These are phyloP conservation scores for Lagopus muta DNA, from an alignment of 2,113 vertebrate genomes.

Conservation along the genomic window DNA sequence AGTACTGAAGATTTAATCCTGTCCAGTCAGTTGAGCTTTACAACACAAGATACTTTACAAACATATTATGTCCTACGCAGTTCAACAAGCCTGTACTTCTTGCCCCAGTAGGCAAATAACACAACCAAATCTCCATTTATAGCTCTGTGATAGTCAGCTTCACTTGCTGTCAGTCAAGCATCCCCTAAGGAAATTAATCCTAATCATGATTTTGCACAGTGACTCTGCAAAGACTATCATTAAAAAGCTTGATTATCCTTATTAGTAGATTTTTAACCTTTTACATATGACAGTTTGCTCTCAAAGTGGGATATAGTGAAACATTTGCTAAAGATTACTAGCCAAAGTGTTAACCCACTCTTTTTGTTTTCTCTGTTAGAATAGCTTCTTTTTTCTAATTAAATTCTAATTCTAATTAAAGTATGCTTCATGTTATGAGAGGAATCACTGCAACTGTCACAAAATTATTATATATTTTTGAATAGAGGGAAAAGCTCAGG, in stretches of 20 bases:
- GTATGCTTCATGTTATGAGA: not conserved
- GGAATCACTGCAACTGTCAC: not conserved
- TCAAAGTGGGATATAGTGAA: not conserved
- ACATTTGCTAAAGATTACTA: not conserved
- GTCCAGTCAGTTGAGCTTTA: not conserved
- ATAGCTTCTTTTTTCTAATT: not conserved
- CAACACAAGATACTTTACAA: not conserved
- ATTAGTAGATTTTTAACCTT: conserved; percentile 15
- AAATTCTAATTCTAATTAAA: not conserved
- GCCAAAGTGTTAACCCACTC: not conserved
- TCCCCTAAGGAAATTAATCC: conserved; percentile 37
- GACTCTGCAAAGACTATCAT: conserved; percentile 26
- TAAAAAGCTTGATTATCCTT: conserved; percentile 31
- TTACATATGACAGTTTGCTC: not conserved
- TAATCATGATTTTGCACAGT: conserved; percentile 51
- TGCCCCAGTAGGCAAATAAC: not conserved
- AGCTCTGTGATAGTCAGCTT: not conserved
- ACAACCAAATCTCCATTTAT: not conserved
- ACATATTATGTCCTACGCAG: not conserved
- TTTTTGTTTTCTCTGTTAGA: not conserved
- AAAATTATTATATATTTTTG: not conserved
- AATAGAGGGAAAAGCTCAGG: not conserved
- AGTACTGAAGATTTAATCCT: not conserved
- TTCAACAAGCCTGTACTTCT: not conserved
- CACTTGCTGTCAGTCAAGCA: conserved; percentile 26